Base-by-base conservation (phyloP, 2,797 vertebrate genomes). In the Enteromius radiatus region DNA sequence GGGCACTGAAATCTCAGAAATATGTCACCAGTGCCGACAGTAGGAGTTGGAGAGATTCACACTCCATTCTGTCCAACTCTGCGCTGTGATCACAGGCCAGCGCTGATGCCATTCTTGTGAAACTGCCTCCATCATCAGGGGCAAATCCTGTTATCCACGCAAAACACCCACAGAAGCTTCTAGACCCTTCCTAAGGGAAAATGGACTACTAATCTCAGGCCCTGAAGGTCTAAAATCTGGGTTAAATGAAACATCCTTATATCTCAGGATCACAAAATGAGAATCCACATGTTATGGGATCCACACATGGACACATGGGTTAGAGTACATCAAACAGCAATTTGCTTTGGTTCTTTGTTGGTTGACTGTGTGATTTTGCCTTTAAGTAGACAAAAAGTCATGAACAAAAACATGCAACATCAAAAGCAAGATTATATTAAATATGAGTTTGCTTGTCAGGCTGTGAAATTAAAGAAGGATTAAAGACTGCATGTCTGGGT, bases 91-190 rank as follows among this genome's bases (percentile, higher is more conserved):
- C 77, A 56, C 84, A 63, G 64, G 47, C 70, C 77, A 54, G 41
- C 23, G 63, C 38, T 69, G 54, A 83, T 59, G 71, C 59, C 86
- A 76, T 87, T 84, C 82, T 49, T 70, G 68, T 75, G 59, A 82
- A 84, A 59, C 74, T 84, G 65, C 74, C 82, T 88, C 59, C 76
- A 73, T 81, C 43, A 78, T 59, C 43, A 36, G 59, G 82, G 52
- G 80, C 43, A 83, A 86, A 86, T 86, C 81, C 78, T 64, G 71
- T 82, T 86, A 86, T 83, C 81, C 81, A 71, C 59, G 36, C 64
- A 70, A 80, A 80, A 83, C 63, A 76, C 84, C 65, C 81, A 80
- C 71, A 75, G 67, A 59, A 81, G 68, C 73, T 75, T 76, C 54
- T 47, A 76, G 23, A 75, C 69, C 56, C 1, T 14, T 76, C 52